Evolutionary conservation across 2,888 invertebrate species (phyloP), one percentile per base, ranked within the genome.

Genomic region (Papilio protenor): DNA sequence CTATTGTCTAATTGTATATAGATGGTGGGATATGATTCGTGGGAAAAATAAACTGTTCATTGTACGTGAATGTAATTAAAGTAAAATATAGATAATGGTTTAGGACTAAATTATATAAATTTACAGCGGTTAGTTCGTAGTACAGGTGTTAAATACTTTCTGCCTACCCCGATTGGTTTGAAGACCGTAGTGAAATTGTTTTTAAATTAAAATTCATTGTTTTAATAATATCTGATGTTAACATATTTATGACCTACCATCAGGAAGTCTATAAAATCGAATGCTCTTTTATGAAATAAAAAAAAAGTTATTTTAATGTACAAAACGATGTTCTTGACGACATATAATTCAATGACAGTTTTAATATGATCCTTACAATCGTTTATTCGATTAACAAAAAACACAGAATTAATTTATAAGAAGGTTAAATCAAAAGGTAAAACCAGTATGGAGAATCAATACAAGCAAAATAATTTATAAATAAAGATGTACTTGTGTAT

Each of bases 1-100:
- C 75, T 23, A 78, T 78, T 78, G 75, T 78, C n/a, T 61, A 27
- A 64, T 52, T 61, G 59, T 61, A 21, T 52, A 16, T 49, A 74
- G 59, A 74, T 74, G 23, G 21, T 40, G 70, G 49, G 70, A 52
- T 77, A 74, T 61, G 74, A 27, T 69, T 21, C 27, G 57, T 69
- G 23, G n/a, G 47, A 69, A 73, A 69, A 49, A 70, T 59, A 69
- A 59, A 23, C 73, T 21, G 40, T 55, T 45, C n/a, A 27, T 55
- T 69, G 21, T 47, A 66, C 52, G 6, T 45, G 66, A 70, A 73
- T 57, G 33, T 73, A 77, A 73, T 33, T 55, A 70, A 59, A 52
- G 66, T 76, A n/a, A 49, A 71, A 64, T 18, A 72, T 33, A 55
- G 59, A 75, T 57, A 69, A 72, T 40, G 18, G 75, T 69, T 45